phyloP scores from a whole-genome alignment of 2,888 invertebrate species.

The Drosophila birchii region DNA sequence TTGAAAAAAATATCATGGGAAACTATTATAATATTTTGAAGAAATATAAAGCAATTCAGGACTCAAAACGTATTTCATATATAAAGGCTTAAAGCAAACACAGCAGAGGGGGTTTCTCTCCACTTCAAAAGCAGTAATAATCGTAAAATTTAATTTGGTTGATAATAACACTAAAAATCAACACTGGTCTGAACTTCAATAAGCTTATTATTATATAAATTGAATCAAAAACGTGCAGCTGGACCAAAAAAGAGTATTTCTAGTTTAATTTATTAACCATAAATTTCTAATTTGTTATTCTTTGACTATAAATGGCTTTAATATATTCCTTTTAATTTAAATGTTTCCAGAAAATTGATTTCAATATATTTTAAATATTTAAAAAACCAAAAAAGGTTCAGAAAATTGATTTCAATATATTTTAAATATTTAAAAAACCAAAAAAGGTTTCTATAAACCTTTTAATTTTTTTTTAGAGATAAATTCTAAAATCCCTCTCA shows the following conservation, averaged over 20 bases:
- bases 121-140: not conserved
- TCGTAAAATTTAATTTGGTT: not conserved
- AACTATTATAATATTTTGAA: not conserved
- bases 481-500: not conserved
- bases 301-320: not conserved
- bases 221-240: not conserved
- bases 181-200: not conserved
- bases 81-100: not conserved
- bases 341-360: no score
- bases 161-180: not conserved
- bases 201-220: not conserved
- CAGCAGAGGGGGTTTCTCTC: not conserved
- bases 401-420: no score
- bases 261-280: not conserved
- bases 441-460: accelerated
- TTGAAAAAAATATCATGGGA: not conserved
- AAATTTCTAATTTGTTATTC: no score
- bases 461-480: not conserved
- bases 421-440: not conserved
- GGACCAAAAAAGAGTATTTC: no score
- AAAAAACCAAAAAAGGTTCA: not conserved
- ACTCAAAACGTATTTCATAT: not conserved
- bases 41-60: no score
- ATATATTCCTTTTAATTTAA: not conserved
- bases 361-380: no score